Percentiles rank a stretch among this genome's conserved stretches.
Evolutionary conservation across 2,113 vertebrate genomes (phyloP).

Genomic region (Nannospalax galili): DNA sequence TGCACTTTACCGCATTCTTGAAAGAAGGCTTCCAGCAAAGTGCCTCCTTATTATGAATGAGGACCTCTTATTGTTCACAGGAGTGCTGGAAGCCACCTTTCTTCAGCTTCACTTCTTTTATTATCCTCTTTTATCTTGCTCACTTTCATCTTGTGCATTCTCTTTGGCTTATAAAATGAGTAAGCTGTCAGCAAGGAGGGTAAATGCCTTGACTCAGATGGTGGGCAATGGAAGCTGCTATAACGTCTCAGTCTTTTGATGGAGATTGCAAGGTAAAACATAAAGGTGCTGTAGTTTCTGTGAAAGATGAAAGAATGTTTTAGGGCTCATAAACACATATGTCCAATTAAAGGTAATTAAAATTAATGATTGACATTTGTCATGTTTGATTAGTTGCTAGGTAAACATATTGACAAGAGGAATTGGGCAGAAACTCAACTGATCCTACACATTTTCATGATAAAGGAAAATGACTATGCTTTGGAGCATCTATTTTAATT

Average conservation of each 20-base stretch:
- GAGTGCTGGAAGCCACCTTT: conserved; percentile 70
- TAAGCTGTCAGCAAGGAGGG: conserved; percentile 57
- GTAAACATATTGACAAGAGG: neutral
- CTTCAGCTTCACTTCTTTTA: conserved; percentile 75
- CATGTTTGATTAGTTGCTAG: conserved; percentile 2
- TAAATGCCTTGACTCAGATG: conserved; percentile 63
- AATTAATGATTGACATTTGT: conserved; percentile 46
- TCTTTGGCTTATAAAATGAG: conserved; percentile 76
- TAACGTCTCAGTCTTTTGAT: conserved; percentile 66
- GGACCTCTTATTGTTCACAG: conserved; percentile 72
- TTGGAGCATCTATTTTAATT: conserved; percentile 27
- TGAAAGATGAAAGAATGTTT: conserved; percentile 51
- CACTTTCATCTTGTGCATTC: conserved; percentile 78
- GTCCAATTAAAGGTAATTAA: conserved; percentile 46
- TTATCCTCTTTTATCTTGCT: conserved; percentile 79
- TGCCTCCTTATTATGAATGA: conserved; percentile 74
- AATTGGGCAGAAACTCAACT: neutral
- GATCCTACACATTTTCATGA: neutral
- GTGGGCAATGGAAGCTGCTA: conserved; percentile 57
- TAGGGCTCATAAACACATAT: conserved; percentile 42
- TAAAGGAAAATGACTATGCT: neutral
- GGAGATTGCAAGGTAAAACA: conserved; percentile 57
- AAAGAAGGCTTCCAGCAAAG: conserved; percentile 73
- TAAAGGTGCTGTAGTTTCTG: conserved; percentile 41
- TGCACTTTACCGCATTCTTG: conserved; percentile 60